Percentiles rank a stretch among this genome's conserved stretches.
These are phyloP conservation scores for Patella depressa DNA, from an alignment of 2,888 invertebrate genomes.

Conservation along the genomic window DNA sequence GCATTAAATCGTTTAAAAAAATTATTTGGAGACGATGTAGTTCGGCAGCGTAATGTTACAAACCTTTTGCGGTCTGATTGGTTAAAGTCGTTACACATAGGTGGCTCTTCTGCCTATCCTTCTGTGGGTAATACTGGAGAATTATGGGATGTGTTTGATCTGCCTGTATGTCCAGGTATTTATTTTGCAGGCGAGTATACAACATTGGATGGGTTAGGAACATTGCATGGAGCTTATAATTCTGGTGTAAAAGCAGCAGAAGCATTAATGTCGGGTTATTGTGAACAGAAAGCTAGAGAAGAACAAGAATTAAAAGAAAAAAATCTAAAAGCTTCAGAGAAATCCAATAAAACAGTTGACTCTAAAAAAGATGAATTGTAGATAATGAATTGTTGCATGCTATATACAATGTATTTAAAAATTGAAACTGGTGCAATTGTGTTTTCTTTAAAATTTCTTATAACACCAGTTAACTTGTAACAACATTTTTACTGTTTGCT, in stretches of 20 bases:
- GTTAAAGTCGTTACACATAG: slow-evolving; percentile 44
- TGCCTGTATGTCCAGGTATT: slow-evolving; percentile 56
- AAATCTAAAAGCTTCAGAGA: slow-evolving; percentile 23
- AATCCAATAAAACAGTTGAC: slow-evolving; percentile 8
- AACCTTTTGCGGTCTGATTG: slow-evolving; percentile 53
- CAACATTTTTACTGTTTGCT: too few relatives aligned
- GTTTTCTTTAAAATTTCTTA: too few relatives aligned
- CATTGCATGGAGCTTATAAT: slow-evolving; percentile 56
- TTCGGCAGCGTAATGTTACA: slow-evolving; percentile 42
- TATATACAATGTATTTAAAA: too few relatives aligned
- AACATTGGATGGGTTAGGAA: slow-evolving; percentile 43
- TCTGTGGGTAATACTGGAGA: slow-evolving; percentile 40
- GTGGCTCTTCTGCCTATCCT: slow-evolving; percentile 51
- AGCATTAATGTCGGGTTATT: slow-evolving; percentile 40
- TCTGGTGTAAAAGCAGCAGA: slow-evolving; percentile 53
- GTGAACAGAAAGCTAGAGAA: slow-evolving; percentile 24
- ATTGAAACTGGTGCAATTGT: too few relatives aligned
- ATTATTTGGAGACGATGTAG: slow-evolving; percentile 51
- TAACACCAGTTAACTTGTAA: too few relatives aligned
- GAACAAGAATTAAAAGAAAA: neutral
- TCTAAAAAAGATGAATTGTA: slow-evolving; percentile 11
- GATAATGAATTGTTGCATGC: too few relatives aligned
- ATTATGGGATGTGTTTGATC: slow-evolving; percentile 44
- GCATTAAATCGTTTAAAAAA: slow-evolving; percentile 44
- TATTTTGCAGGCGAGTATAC: slow-evolving; percentile 61